Percentiles rank a stretch among this genome's conserved stretches.
phyloP scores from a whole-genome alignment of 2,113 vertebrate species.

The Anser cygnoides region DNA sequence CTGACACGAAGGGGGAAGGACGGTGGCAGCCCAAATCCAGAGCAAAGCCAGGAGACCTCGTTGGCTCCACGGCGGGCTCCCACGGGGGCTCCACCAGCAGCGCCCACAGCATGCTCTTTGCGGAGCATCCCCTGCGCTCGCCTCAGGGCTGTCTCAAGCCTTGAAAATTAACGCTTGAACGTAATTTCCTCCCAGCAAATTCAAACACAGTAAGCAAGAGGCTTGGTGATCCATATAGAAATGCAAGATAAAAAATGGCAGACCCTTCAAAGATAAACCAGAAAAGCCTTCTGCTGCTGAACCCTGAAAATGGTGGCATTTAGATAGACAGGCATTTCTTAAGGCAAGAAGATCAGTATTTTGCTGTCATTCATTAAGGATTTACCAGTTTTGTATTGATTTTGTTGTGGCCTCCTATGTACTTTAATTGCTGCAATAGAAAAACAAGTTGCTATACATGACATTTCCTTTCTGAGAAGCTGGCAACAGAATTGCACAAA shows the following conservation, averaged over 20 bases:
- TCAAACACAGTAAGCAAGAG: neutral
- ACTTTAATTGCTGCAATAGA: constrained; percentile 75
- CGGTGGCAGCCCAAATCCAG: neutral
- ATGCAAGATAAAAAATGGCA: neutral
- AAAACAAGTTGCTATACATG: constrained; percentile 75
- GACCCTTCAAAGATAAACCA: neutral
- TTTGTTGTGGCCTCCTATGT: constrained; percentile 69
- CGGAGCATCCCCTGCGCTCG: neutral
- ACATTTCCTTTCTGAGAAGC: constrained; percentile 74
- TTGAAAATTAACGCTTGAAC: neutral
- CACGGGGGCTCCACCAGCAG: neutral
- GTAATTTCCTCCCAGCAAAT: neutral
- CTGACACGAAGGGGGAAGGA: neutral
- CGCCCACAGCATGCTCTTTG: fast-evolving
- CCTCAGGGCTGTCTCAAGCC: neutral
- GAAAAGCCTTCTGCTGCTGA: neutral
- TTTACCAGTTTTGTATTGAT: constrained; percentile 77
- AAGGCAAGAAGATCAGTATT: constrained; percentile 68
- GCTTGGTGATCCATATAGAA: neutral
- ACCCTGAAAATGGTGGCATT: neutral
- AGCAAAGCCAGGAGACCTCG: fast-evolving
- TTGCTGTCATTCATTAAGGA: constrained; percentile 72
- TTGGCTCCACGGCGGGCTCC: neutral
- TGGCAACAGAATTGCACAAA: constrained; percentile 65
- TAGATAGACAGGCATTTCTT: constrained; percentile 18